Base-by-base conservation (phyloP, 2,888 invertebrate genomes). In the Syritta pipiens region DNA sequence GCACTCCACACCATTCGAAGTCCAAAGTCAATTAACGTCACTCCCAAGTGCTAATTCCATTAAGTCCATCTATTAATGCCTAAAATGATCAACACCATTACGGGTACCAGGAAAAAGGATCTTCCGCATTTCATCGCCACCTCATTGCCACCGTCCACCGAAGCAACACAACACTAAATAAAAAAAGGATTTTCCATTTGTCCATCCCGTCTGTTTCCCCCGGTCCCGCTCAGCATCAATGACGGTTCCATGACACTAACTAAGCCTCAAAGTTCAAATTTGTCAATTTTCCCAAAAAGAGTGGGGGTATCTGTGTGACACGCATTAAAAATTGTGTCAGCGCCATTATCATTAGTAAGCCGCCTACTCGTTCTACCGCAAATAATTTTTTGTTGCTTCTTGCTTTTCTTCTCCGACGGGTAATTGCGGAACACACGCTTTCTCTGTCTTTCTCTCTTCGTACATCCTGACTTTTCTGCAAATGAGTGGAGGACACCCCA, bases 271-370 rank as follows among this genome's bases (percentile, higher is more conserved):
- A 51, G 57, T 32, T 59, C 42, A 59, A 71, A 77, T 71, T 77
- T 65, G 76, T 59, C 68, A 59, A 59, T 51, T 30, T 46, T 26
- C 19, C 1, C 24, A 32, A 30, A n/a, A n/a, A n/a, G n/a, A n/a
- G n/a, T n/a, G n/a, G n/a, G n/a, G n/a, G n/a, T n/a, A n/a, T n/a
- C n/a, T n/a, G n/a, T 24, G 32, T 35, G 46, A 71, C 71, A 77
- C 77, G 79, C 79, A 71, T 74, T 74, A 74, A 67, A 79, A 79
- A 74, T 67, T 79, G 51, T 79, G 79, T 79, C 79, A 79, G 55
- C 67, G 44, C 55, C 79, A 74, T 79, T 74, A 74, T 79, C 72
- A 68, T 72, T 71, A 72, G 72, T 72, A 59, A 65, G 69, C 51
- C 37, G 62, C 51, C 69, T 69, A 42, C 53, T 35, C 71, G 40